phyloP scores from a whole-genome alignment of 2,113 vertebrate species.

The Odocoileus hemionus region DNA sequence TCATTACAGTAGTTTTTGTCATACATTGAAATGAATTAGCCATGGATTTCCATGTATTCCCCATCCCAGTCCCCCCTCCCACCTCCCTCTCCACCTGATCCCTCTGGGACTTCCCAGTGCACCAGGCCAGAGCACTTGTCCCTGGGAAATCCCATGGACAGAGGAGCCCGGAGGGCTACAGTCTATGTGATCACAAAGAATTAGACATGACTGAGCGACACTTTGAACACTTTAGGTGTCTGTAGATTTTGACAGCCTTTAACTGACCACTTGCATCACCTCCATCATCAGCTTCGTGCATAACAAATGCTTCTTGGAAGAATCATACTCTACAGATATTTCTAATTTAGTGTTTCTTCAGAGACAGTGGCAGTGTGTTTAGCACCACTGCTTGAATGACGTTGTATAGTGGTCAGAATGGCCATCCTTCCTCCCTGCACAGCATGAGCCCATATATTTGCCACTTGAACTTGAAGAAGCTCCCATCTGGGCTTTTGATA shows the following conservation, averaged over 20 bases:
- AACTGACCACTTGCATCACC: not conserved
- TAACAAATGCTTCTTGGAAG: not conserved
- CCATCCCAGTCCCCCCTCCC: no score
- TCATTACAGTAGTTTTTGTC: no score
- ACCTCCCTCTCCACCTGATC: no score
- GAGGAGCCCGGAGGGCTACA: not conserved
- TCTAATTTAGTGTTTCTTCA: not conserved
- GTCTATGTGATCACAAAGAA: not conserved
- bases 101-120: no score
- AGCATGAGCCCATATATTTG: not conserved
- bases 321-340: not conserved
- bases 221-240: not conserved
- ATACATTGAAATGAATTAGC: no score
- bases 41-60: no score
- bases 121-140: no score
- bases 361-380: not conserved
- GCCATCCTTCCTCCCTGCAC: not conserved
- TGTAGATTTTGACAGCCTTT: not conserved
- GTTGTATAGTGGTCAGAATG: not conserved
- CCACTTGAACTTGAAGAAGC: not conserved
- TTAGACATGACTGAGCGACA: not conserved
- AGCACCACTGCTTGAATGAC: not conserved
- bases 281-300: not conserved
- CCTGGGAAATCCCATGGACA: not conserved
- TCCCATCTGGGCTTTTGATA: not conserved